Conservation (phyloP, 2,888 invertebrate species). For the Rhamnusium bicolor region DNA sequence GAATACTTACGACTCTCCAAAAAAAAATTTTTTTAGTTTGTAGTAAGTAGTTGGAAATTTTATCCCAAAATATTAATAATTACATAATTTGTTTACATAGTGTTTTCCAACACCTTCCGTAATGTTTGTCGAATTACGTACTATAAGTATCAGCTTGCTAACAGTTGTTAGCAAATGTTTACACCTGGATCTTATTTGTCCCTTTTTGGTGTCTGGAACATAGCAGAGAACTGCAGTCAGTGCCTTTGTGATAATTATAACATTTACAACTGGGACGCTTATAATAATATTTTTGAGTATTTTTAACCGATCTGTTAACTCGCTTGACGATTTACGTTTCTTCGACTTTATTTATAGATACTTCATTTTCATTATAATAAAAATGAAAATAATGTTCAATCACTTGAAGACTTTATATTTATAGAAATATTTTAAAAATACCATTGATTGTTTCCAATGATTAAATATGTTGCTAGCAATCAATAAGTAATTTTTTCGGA, state of each 20-base stretch:
- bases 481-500: too few species aligned
- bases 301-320: constrained; percentile 17
- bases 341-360: constrained; percentile 16
- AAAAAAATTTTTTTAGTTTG: too few species aligned
- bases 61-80: too few species aligned
- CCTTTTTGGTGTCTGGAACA: constrained; percentile 8
- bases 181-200: constrained; percentile 14
- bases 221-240: not conserved
- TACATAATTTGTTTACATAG: too few species aligned
- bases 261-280: constrained; percentile 1
- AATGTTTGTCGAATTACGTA: constrained; percentile 10
- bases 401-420: not conserved
- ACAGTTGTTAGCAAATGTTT: constrained; percentile 17
- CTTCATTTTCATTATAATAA: not conserved
- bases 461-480: not conserved
- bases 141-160: not conserved
- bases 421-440: not conserved
- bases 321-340: constrained; percentile 3
- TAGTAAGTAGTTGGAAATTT: too few species aligned
- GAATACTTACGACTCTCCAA: too few species aligned
- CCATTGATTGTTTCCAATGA: not conserved
- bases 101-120: not conserved
- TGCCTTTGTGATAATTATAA: not conserved
- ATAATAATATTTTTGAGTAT: constrained; percentile 23
- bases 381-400: not conserved